phyloP scores from a whole-genome alignment of 2,797 vertebrate genomes.

The Lithobates sylvaticus region DNA sequence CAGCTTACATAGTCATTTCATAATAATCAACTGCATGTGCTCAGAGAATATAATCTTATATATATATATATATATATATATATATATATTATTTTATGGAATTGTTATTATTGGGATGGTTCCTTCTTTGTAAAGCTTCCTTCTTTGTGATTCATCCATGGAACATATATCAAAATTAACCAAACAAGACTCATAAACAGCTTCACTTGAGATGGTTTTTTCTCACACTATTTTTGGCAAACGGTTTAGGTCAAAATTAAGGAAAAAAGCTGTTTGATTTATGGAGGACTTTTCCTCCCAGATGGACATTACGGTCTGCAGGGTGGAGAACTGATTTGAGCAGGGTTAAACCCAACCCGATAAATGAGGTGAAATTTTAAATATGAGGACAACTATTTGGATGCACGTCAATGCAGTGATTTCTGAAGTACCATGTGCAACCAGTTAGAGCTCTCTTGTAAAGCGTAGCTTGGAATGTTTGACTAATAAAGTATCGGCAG shows the following conservation, averaged over 20 bases:
- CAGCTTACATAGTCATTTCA: background rate
- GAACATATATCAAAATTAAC: constrained; percentile 35
- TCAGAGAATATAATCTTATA: background rate
- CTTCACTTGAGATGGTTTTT: constrained; percentile 27
- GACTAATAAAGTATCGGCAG: constrained; percentile 76
- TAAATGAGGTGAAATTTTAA: constrained; percentile 70
- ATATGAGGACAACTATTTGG: constrained; percentile 72
- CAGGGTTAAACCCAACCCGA: constrained; percentile 69
- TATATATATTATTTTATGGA: too few relatives aligned
- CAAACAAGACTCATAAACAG: constrained; percentile 36
- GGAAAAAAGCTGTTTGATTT: constrained; percentile 40
- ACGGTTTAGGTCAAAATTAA: constrained; percentile 12
- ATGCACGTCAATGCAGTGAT: constrained; percentile 68
- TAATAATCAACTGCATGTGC: background rate
- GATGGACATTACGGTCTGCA: background rate
- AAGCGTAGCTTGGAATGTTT: constrained; percentile 72
- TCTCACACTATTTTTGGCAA: constrained; percentile 49
- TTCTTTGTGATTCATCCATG: constrained; percentile 5
- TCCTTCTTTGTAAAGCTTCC: background rate
- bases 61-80: too few relatives aligned
- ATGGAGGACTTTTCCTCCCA: constrained; percentile 41
- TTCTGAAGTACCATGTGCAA: constrained; percentile 70
- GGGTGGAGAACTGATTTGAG: constrained; percentile 63
- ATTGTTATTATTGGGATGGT: background rate
- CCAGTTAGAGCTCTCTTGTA: constrained; percentile 72